A percentile compares a stretch with the other conserved stretches of the same genome.
These are phyloP conservation scores for Distichodus sexfasciatus DNA, from an alignment of 2,797 vertebrate genomes.

Conservation along the genomic window DNA sequence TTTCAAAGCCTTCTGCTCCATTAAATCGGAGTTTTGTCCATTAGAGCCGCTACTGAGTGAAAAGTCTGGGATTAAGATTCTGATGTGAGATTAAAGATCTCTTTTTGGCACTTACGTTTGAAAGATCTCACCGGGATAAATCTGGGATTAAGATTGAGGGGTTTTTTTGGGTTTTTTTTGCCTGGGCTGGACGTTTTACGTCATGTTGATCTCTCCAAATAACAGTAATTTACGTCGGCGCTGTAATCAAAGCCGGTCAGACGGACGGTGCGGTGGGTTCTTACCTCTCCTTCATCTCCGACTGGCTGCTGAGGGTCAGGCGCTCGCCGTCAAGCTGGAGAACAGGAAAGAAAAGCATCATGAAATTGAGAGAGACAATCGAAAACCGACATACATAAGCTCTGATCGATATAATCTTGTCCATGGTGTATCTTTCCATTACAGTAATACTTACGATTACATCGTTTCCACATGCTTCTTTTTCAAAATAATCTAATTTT, in stretches of 20 bases:
- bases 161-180: too few relatives aligned
- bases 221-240: constrained; percentile 2
- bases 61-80: too few relatives aligned
- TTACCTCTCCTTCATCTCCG: constrained; percentile 90
- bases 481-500: too few relatives aligned
- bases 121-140: too few relatives aligned
- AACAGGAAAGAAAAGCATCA: constrained; percentile 35
- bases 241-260: background rate
- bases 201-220: background rate
- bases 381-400: background rate
- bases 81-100: too few relatives aligned
- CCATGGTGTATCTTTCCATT: too few relatives aligned
- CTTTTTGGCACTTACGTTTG: too few relatives aligned
- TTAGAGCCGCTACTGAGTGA: background rate
- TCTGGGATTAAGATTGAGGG: background rate
- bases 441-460: too few relatives aligned
- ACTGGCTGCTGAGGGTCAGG: constrained; percentile 73
- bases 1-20: constrained; percentile 2
- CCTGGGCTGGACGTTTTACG: too few relatives aligned
- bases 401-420: too few relatives aligned
- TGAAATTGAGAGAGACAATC: too few relatives aligned
- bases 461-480: too few relatives aligned
- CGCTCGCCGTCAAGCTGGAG: constrained; percentile 51
- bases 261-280: constrained; percentile 32
- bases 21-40: background rate